A percentile compares a stretch with the other conserved stretches of the same genome.
Conservation (phyloP, 2,888 invertebrate species). For the Tholera decimalis region DNA sequence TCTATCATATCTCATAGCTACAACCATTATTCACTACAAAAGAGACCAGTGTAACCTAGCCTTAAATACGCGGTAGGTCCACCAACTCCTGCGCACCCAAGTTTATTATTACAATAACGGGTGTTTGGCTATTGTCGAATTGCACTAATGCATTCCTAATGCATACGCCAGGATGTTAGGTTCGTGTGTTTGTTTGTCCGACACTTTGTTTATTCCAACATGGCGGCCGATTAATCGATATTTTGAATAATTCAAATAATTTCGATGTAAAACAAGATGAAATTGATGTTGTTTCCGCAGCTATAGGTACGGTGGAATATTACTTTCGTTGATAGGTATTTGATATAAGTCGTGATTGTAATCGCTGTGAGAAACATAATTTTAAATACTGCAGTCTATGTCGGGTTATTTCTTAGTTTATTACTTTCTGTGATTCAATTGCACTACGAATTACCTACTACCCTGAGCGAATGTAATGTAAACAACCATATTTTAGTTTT, state of each 20-base stretch:
- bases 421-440: background rate
- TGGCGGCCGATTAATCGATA: constrained; percentile 64
- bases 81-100: constrained; percentile 58
- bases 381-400: constrained; percentile 3
- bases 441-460: no score
- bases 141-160: constrained; percentile 77
- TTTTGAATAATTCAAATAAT: constrained; percentile 54
- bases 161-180: constrained; percentile 71
- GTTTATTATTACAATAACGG: constrained; percentile 68
- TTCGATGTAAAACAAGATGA: constrained; percentile 43
- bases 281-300: constrained; percentile 52
- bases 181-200: constrained; percentile 65
- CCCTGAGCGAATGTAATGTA: no score
- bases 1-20: no score
- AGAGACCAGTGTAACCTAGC: constrained; percentile 30
- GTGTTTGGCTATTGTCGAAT: constrained; percentile 67
- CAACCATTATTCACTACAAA: background rate
- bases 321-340: constrained; percentile 30
- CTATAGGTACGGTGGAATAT: constrained; percentile 9
- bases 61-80: constrained; percentile 60
- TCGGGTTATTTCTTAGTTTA: background rate
- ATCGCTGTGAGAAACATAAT: constrained; percentile 16
- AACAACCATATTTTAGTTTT: no score
- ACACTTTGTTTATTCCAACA: constrained; percentile 49
- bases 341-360: constrained; percentile 39